These are phyloP conservation scores for Eriosoma lanigerum DNA, from an alignment of 1,140 invertebrate genomes.

Conservation along the genomic window DNA sequence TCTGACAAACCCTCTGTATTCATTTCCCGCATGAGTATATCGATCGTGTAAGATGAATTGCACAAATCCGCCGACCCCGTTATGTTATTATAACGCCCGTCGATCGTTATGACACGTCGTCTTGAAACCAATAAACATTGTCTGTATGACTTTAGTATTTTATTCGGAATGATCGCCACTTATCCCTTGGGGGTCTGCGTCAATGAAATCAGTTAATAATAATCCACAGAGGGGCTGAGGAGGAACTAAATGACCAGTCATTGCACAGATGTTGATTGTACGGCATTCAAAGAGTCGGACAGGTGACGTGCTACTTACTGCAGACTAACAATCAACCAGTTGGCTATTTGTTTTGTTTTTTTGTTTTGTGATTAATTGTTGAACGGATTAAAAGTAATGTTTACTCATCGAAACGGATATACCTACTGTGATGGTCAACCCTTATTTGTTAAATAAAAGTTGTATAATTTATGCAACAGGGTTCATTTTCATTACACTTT, in stretches of 20 bases:
- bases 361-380: conserved; percentile 26
- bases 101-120: conserved; percentile 27
- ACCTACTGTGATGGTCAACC: conserved; percentile 20
- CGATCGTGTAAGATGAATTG: conserved; percentile 15
- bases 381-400: conserved; percentile 31
- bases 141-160: conserved; percentile 45
- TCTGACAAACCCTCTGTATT: too few relatives aligned
- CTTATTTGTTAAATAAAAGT: conserved; percentile 10
- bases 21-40: background rate
- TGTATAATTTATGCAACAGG: conserved; percentile 26
- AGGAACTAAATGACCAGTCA: conserved; percentile 42
- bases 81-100: background rate
- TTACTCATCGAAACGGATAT: conserved; percentile 6
- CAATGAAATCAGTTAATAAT: conserved; percentile 49
- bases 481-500: background rate
- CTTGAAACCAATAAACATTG: conserved; percentile 42
- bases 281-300: background rate
- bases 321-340: background rate
- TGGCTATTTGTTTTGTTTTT: background rate
- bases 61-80: background rate
- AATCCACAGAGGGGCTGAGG: conserved; percentile 1
- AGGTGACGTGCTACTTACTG: conserved; percentile 46
- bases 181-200: conserved; percentile 29
- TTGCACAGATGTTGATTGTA: conserved; percentile 44
- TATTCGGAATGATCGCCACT: conserved; percentile 19